These are phyloP conservation scores for Odocoileus hemionus DNA, from an alignment of 2,113 vertebrate species.

Conservation along the genomic window DNA sequence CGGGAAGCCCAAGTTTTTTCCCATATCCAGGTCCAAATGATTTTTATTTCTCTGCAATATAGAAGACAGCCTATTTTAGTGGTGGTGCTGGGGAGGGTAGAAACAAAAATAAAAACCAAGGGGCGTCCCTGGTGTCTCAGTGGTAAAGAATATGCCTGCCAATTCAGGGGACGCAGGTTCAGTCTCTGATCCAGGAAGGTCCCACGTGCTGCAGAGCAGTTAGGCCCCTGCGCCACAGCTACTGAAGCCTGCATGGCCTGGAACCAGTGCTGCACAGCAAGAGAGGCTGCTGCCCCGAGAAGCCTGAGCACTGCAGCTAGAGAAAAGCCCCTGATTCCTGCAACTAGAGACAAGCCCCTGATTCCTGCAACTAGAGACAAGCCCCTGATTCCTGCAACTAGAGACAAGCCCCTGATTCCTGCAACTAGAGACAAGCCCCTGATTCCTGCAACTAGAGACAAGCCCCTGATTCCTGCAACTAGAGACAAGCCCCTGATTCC, in stretches of 20 bases:
- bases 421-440: too few species aligned
- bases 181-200: not conserved
- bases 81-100: not conserved
- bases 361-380: too few species aligned
- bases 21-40: not conserved
- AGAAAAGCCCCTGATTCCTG: not conserved
- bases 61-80: not conserved
- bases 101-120: not conserved
- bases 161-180: not conserved
- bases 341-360: too few species aligned
- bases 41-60: not conserved
- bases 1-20: not conserved
- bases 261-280: not conserved
- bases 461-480: too few species aligned
- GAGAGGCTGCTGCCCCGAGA: not conserved
- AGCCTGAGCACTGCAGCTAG: not conserved
- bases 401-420: too few species aligned
- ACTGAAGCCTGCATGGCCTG: fast-evolving
- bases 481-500: too few species aligned
- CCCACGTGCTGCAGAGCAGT: not conserved
- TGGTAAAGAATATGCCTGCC: not conserved
- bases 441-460: too few species aligned
- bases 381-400: too few species aligned
- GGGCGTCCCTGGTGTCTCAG: not conserved
- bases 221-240: not conserved